Percentiles rank a stretch among this genome's conserved stretches.
phyloP scores from a whole-genome alignment of 2,113 vertebrate genomes.

The Perca flavescens region DNA sequence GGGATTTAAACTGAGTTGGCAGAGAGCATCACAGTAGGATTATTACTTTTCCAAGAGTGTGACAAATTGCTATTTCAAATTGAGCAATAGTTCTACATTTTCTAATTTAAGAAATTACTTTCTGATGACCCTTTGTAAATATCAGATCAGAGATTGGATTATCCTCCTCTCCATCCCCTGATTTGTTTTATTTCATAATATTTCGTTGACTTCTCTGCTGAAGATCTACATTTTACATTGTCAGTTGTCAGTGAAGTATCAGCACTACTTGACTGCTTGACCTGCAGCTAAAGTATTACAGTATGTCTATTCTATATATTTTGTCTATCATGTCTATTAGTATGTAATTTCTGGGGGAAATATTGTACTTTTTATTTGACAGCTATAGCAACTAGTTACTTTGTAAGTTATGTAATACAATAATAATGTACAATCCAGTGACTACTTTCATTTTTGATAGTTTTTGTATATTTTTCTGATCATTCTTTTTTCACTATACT shows the following conservation, averaged over 20 bases:
- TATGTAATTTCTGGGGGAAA: neutral
- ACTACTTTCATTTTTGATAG: neutral
- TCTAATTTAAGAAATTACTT: constrained; percentile 20
- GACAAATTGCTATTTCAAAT: constrained; percentile 47
- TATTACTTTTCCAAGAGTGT: constrained; percentile 42
- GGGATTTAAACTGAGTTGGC: constrained; percentile 57
- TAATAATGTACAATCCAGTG: neutral
- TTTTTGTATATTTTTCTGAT: neutral
- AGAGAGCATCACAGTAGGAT: constrained; percentile 34
- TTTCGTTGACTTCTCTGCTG: neutral
- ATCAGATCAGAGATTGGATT: constrained; percentile 22
- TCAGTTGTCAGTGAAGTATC: neutral
- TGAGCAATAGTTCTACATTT: constrained; percentile 22
- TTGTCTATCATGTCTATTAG: neutral
- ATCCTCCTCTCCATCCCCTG: neutral
- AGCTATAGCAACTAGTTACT: neutral
- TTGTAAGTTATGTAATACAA: neutral
- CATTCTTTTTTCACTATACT: neutral
- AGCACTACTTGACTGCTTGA: neutral
- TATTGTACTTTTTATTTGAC: neutral
- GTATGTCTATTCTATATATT: neutral
- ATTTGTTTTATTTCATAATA: constrained; percentile 6
- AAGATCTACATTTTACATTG: neutral
- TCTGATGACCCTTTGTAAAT: constrained; percentile 5
- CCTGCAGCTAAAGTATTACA: neutral